Percentiles rank a stretch among this genome's conserved stretches.
Evolutionary conservation across 2,113 vertebrate species (phyloP).

Genomic region (pig (Sus scrofa)): T2T-Sscrofa CM000822.6:68559001-68559500

Average conservation of each 20-base stretch:
- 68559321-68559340: background rate
- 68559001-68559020: background rate
- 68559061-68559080: background rate
- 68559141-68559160: too few species aligned
- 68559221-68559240: too few species aligned
- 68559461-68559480: background rate
- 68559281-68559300: background rate
- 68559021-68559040: background rate
- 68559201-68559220: accelerated
- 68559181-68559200: background rate
- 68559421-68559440: background rate
- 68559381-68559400: background rate
- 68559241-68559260: accelerated
- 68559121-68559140: background rate
- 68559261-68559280: background rate
- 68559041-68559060: background rate
- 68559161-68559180: background rate
- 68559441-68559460: background rate
- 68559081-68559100: background rate
- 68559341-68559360: background rate
- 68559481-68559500: background rate
- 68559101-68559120: background rate
- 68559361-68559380: background rate
- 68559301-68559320: background rate
- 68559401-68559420: background rate